These are phyloP conservation scores for Phorcus lineatus DNA, from an alignment of 2,888 invertebrate genomes.

Conservation along the genomic window DNA sequence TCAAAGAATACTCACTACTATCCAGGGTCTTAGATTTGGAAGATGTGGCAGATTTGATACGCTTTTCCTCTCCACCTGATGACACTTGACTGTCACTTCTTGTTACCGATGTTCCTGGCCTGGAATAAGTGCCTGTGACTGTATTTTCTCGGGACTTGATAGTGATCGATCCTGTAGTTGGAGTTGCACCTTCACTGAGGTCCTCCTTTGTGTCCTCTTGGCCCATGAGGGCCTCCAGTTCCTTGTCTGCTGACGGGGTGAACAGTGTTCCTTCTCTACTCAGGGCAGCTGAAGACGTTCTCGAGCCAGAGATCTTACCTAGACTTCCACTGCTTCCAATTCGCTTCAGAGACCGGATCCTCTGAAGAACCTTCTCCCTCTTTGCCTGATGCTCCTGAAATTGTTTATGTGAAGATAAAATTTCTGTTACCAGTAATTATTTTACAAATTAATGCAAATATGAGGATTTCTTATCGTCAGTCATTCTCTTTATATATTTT, in stretches of 20 bases:
- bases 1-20: neutral
- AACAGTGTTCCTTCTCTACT: conserved; percentile 54
- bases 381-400: conserved; percentile 45
- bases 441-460: no score
- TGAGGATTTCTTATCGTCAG: no score
- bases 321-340: neutral
- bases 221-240: conserved; percentile 59
- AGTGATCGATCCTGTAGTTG: conserved; percentile 35
- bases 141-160: conserved; percentile 32
- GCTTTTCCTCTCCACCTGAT: neutral
- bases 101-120: conserved; percentile 31
- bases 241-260: conserved; percentile 64
- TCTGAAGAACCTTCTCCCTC: conserved; percentile 48
- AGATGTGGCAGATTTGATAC: neutral
- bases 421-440: no score
- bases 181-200: conserved; percentile 28
- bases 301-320: neutral
- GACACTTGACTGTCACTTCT: conserved; percentile 10
- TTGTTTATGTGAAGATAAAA: no score
- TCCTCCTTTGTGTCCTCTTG: conserved; percentile 44
- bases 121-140: neutral
- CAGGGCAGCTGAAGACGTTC: neutral
- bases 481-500: neutral
- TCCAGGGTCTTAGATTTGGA: neutral
- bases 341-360: conserved; percentile 45